Base-by-base conservation (phyloP, 2,888 invertebrate genomes). In the Agrotis puta region DNA sequence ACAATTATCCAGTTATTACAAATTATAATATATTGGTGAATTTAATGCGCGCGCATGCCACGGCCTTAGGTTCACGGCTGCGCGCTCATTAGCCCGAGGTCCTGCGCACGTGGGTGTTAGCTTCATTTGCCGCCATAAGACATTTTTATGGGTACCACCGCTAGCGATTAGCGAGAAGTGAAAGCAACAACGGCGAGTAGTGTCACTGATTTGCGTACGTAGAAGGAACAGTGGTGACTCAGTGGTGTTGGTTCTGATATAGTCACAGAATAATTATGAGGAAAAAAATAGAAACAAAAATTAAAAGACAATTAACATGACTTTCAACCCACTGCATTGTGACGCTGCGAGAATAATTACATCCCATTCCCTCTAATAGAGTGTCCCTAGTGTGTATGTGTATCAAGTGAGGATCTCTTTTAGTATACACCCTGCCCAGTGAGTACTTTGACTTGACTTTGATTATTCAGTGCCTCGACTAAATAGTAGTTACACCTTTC, bases 11-110 rank as follows among this genome's bases (percentile, higher is more conserved):
- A 50, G 27, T 58, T 68, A 73, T 56, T 47, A 59, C 27, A 64
- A 71, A 16, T 18, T 59, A 54, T 11, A 65, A 74, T 69, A 66
- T 62, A 77, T 67, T 53, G 56, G 71, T 56, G 66, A 62, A 67
- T 81, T 62, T 53, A 77, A 11, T 16, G 43, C 58, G 57, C 68
- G 70, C 64, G 20, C 68, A 64, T 79, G 86, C 81, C 87, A 84
- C 54, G 88, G 87, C 81, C 84, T 51, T 65, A 65, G 69, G 88
- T 85, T 88, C 88, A 88, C 62, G 86, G 87, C 70, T 79, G 69
- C 59, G 39, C 61, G 66, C 78, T 81, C 78, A 79, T 87, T 87
- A 85, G 43, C n/a, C 43, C 64, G 77, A 73, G 82, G 79, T 84
- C 79, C 74, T 77, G 69, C 57, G 71, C 74, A 82, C 84, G 87